Percentiles rank a stretch among this genome's conserved stretches.
Evolutionary conservation across 2,113 vertebrate genomes (phyloP).

Genomic region (Synchiropus splendidus): DNA sequence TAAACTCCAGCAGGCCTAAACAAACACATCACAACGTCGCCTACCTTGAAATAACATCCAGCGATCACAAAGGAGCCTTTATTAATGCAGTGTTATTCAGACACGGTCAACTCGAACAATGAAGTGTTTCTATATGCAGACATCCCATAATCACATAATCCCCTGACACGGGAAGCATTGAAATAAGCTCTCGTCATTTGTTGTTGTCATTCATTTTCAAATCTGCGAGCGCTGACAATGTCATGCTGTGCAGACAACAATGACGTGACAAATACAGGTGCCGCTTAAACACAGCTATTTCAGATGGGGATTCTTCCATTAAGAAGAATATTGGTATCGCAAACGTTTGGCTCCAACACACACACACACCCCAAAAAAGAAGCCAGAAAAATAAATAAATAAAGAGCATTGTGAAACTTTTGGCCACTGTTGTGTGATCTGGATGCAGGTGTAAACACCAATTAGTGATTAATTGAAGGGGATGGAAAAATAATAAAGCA

Average conservation of each 20-base stretch:
- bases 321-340: neutral
- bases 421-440: constrained; percentile 43
- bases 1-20: neutral
- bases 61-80: constrained; percentile 7
- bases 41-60: constrained; percentile 4
- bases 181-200: constrained; percentile 15
- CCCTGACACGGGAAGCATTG: constrained; percentile 5
- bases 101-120: constrained; percentile 11
- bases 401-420: constrained; percentile 18
- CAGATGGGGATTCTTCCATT: neutral
- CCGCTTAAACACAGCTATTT: neutral
- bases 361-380: no score
- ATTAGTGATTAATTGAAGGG: constrained; percentile 71
- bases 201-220: constrained; percentile 12
- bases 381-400: no score
- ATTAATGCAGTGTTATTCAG: constrained; percentile 21
- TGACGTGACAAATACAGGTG: constrained; percentile 1
- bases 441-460: constrained; percentile 65
- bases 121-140: constrained; percentile 21
- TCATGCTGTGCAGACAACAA: constrained; percentile 9
- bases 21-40: neutral
- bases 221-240: neutral
- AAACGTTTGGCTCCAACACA: no score
- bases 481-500: constrained; percentile 57
- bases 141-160: constrained; percentile 14